These are phyloP conservation scores for Nesogale talazaci DNA, from an alignment of 2,113 vertebrate species.

Conservation along the genomic window DNA sequence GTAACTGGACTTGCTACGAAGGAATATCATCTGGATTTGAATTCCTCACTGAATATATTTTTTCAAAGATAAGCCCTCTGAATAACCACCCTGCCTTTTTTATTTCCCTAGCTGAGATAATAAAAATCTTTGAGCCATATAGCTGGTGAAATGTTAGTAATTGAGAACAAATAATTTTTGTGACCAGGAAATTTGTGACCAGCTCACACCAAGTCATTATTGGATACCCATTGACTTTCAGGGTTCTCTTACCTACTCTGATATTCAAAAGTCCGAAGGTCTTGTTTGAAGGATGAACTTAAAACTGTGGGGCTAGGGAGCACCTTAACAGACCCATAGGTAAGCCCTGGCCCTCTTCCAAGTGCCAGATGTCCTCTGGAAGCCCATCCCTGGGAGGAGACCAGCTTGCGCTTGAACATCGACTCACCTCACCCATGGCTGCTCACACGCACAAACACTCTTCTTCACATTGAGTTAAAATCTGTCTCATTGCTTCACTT, in stretches of 20 bases:
- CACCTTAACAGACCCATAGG: not conserved
- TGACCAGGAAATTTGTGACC: not conserved
- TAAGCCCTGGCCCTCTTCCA: not conserved
- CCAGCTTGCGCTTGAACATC: not conserved
- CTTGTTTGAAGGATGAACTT: not conserved
- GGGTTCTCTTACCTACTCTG: fast-evolving
- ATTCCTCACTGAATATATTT: not conserved
- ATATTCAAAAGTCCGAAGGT: not conserved
- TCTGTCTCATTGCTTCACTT: not conserved
- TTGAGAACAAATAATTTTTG: not conserved
- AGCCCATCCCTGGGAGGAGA: not conserved
- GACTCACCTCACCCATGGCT: not conserved
- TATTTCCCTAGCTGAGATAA: no score
- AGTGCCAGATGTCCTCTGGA: not conserved
- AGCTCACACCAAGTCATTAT: not conserved
- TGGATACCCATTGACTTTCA: not conserved
- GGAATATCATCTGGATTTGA: no score
- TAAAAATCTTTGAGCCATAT: no score
- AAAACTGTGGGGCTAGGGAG: not conserved
- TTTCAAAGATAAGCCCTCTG: not conserved
- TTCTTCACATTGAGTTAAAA: not conserved
- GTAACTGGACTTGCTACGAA: fast-evolving
- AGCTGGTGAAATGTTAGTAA: no score
- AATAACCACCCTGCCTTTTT: not conserved
- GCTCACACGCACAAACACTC: not conserved